Evolutionary conservation across 2,888 invertebrate species (phyloP).

Genomic region (Mamestra brassicae): DNA sequence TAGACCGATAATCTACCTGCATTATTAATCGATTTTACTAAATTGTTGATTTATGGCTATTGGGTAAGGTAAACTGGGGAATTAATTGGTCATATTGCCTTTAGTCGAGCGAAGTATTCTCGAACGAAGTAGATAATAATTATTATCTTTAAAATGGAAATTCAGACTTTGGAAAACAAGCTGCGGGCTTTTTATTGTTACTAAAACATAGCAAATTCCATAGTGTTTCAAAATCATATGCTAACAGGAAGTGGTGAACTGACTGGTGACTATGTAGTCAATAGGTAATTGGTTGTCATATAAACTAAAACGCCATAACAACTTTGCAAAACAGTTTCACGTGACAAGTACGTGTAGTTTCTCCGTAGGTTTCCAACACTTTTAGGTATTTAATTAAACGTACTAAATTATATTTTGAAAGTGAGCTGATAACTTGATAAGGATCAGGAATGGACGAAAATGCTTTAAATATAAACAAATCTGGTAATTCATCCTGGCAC

Average conservation of each 20-base stretch:
- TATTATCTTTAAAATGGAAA: not conserved
- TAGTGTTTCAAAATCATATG: not conserved
- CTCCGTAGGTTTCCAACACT: constrained; percentile 1
- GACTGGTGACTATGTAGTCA: not conserved
- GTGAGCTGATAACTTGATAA: not conserved
- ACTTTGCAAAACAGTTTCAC: not conserved
- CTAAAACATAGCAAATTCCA: not conserved
- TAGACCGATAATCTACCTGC: constrained; percentile 49
- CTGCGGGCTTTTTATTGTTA: too few relatives aligned
- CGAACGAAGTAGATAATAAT: not conserved
- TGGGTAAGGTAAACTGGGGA: not conserved
- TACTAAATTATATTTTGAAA: not conserved
- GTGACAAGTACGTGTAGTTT: constrained; percentile 20
- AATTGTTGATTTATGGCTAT: constrained; percentile 36
- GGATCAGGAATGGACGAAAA: not conserved
- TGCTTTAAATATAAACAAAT: not conserved
- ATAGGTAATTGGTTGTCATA: not conserved
- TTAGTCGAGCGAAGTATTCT: not conserved
- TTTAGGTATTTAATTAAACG: not conserved
- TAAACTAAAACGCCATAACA: not conserved
- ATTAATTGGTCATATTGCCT: constrained; percentile 6
- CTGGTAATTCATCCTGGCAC: too few relatives aligned
- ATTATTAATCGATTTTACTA: constrained; percentile 45
- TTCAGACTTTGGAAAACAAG: not conserved
- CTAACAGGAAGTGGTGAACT: too few relatives aligned